A percentile compares a stretch with the other conserved stretches of the same genome.
Conservation (phyloP, 2,888 invertebrate genomes). For the Drosophila anceps region DNA sequence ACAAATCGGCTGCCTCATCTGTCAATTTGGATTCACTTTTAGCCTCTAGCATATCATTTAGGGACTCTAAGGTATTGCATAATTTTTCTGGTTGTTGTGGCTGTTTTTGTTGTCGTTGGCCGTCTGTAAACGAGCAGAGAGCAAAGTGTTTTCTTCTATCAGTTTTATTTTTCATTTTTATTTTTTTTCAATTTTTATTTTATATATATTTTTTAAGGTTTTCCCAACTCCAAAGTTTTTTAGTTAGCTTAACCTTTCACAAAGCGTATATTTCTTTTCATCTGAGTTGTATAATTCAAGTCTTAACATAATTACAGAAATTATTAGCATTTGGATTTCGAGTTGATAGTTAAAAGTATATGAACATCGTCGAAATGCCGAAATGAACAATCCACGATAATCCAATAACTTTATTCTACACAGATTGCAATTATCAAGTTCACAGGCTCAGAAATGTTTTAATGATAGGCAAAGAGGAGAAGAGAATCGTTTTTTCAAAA, state of each 20-base stretch:
- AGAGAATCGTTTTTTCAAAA: not conserved
- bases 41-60: slow-evolving; percentile 51
- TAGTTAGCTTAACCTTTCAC: slow-evolving; percentile 22
- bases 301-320: slow-evolving; percentile 1
- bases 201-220: not conserved
- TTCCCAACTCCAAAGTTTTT: slow-evolving; percentile 25
- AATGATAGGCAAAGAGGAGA: not conserved
- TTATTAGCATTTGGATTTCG: not conserved
- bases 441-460: not conserved
- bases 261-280: slow-evolving; percentile 13
- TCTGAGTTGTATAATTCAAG: no score
- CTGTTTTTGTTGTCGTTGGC: slow-evolving; percentile 42
- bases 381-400: not conserved
- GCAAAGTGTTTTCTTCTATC: slow-evolving; percentile 65
- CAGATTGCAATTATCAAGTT: not conserved
- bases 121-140: slow-evolving; percentile 76
- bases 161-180: slow-evolving; percentile 43
- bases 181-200: slow-evolving; percentile 18
- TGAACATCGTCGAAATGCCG: not conserved
- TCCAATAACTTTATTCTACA: no score
- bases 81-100: slow-evolving; percentile 44
- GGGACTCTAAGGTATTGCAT: slow-evolving; percentile 39
- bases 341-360: not conserved
- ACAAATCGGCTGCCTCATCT: slow-evolving; percentile 72
- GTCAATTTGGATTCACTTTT: slow-evolving; percentile 45